Evolutionary conservation across 2,888 invertebrate species (phyloP), one percentile per base, ranked within the genome.

Genomic region (Rhyacophila evoluta): DNA sequence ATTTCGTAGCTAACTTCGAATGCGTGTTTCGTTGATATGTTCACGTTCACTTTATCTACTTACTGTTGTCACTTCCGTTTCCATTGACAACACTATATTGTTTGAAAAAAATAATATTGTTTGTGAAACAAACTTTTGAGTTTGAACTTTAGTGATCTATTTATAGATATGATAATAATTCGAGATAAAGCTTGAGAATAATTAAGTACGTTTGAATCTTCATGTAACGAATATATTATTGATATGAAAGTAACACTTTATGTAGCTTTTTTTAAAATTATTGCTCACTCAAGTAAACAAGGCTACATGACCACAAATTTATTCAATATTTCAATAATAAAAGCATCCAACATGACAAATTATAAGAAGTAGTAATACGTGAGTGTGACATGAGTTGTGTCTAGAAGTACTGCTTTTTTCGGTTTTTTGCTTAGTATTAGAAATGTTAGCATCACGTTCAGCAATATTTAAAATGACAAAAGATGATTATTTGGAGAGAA

Each of bases 381-480:
- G 29, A 33, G n/a, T n/a, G n/a, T n/a, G n/a, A n/a, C n/a, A n/a
- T n/a, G n/a, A n/a, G n/a, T n/a, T n/a, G n/a, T n/a, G n/a, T n/a
- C n/a, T n/a, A n/a, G n/a, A n/a, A n/a, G n/a, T n/a, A n/a, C n/a
- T n/a, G n/a, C n/a, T n/a, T n/a, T n/a, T n/a, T n/a, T n/a, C n/a
- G n/a, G n/a, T n/a, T n/a, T 33, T 33, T 33, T 33, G 6, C 29
- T 72, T 36, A 67, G 41, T 10, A 2, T 33, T 33, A 73, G 2
- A 28, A 77, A 87, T 87, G 88, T 83, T 85, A 19, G 85, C 87
- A 82, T 86, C 87, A 15, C 86, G 87, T 11, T 88, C 87, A 5
- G 87, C 87, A 25, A 84, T 86, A 75, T 87, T 85, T 82, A 88
- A 87, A 85, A 88, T 89, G 88, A 83, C 87, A 72, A 86, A 85